Evolutionary conservation across 2,113 vertebrate species (phyloP).

Genomic region (Pygoscelis adeliae): DNA sequence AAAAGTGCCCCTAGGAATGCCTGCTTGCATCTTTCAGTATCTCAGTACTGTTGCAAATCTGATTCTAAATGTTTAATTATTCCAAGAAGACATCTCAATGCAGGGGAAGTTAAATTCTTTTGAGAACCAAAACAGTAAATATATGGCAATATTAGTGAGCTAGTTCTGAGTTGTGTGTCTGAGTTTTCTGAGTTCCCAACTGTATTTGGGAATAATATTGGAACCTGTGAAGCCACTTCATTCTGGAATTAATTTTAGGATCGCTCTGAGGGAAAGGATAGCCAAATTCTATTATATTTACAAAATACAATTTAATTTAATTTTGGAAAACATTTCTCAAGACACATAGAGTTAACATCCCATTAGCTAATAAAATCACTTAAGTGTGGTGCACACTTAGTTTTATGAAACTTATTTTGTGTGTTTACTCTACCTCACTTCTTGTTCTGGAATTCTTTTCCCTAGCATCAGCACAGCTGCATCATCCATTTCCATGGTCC

Average conservation of each 20-base stretch:
- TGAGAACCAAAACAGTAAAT: neutral
- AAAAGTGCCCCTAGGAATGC: neutral
- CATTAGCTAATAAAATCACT: neutral
- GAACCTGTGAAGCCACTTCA: neutral
- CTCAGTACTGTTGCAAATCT: neutral
- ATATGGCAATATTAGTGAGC: neutral
- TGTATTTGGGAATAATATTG: neutral
- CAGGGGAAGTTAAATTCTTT: neutral
- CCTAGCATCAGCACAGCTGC: constrained; percentile 58
- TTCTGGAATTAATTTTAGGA: constrained; percentile 5
- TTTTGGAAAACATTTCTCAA: neutral
- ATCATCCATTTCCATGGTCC: constrained; percentile 41
- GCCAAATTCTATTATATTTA: neutral
- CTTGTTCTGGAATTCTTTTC: constrained; percentile 55
- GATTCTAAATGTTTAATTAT: neutral
- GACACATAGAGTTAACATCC: constrained; percentile 33
- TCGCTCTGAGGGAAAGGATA: neutral
- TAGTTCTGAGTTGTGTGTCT: neutral
- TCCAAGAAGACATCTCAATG: neutral
- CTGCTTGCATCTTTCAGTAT: neutral
- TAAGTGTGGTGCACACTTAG: neutral
- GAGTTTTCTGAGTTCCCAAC: neutral
- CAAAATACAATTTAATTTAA: neutral
- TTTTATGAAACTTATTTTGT: constrained; percentile 30
- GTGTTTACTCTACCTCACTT: constrained; percentile 60